Conservation (phyloP, 2,113 vertebrate species). For the Onychorhynchus coronatus region DNA sequence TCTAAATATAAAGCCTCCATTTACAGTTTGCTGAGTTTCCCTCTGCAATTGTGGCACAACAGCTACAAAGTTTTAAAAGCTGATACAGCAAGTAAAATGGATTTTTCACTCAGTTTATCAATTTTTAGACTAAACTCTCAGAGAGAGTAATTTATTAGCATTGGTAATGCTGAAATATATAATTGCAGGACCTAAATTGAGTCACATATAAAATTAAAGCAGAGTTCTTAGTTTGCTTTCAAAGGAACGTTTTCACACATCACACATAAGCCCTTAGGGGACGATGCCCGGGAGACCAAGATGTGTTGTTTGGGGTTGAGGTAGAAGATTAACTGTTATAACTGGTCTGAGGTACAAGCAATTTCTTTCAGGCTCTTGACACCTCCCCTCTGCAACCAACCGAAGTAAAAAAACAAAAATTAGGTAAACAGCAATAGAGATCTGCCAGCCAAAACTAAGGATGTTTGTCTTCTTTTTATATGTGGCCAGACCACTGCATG, state of each 20-base stretch:
- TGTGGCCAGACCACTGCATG: slow-evolving; percentile 50
- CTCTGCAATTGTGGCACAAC: background rate
- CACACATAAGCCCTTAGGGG: background rate
- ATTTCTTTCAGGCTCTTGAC: background rate
- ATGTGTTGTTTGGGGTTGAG: background rate
- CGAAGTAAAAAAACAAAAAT: background rate
- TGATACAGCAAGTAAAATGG: background rate
- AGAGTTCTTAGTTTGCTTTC: background rate
- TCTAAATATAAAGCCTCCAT: background rate
- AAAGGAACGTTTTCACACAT: background rate
- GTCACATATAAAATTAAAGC: background rate
- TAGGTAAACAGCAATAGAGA: slow-evolving; percentile 31
- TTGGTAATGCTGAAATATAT: background rate
- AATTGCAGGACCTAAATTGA: background rate
- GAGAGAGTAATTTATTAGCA: background rate
- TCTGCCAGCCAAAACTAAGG: slow-evolving; percentile 55
- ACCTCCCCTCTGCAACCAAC: background rate
- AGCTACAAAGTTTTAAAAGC: background rate
- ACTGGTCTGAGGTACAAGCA: background rate
- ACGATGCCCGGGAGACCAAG: background rate
- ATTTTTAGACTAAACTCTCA: background rate
- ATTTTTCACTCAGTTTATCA: background rate
- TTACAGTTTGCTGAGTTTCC: background rate
- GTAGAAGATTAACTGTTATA: background rate
- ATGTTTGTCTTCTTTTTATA: slow-evolving; percentile 53